phyloP scores from a whole-genome alignment of 2,888 invertebrate genomes.

The Drosophila kokeensis region DNA sequence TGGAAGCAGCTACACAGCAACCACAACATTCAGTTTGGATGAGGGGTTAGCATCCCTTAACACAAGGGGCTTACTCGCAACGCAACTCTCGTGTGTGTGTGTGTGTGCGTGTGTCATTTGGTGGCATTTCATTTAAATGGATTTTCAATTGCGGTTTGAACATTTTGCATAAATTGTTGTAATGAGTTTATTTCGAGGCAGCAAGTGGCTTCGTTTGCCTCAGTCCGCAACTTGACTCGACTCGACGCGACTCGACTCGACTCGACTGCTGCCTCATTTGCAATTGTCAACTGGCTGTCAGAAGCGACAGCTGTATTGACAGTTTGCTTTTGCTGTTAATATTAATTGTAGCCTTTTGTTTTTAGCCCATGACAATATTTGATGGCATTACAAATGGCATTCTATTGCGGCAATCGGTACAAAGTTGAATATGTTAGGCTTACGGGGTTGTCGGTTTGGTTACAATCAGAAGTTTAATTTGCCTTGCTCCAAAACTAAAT shows the following conservation, averaged over 20 bases:
- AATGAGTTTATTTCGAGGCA: conserved; percentile 77
- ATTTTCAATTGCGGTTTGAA: conserved; percentile 83
- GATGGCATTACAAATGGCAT: conserved; percentile 29
- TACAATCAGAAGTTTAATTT: neutral
- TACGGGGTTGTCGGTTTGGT: no score
- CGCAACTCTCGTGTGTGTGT: conserved; percentile 10
- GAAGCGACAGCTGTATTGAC: conserved; percentile 70
- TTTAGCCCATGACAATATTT: conserved; percentile 25
- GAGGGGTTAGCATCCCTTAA: conserved; percentile 31
- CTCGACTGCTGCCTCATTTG: conserved; percentile 54
- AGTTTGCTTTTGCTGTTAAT: conserved; percentile 68
- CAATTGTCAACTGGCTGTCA: conserved; percentile 75
- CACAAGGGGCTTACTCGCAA: neutral
- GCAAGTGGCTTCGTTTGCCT: conserved; percentile 69
- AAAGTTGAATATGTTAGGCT: neutral
- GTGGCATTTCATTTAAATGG: conserved; percentile 82
- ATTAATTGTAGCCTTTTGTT: conserved; percentile 67
- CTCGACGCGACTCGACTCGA: neutral
- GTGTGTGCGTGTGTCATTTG: conserved; percentile 32
- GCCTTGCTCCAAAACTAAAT: neutral
- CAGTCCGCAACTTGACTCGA: conserved; percentile 6
- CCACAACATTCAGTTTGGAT: conserved; percentile 30
- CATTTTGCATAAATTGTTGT: conserved; percentile 83
- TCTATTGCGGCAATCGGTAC: neutral
- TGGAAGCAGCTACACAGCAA: conserved; percentile 64